Evolutionary conservation across 1,140 invertebrate genomes (phyloP).

Genomic region (Danaus plexippus): DNA sequence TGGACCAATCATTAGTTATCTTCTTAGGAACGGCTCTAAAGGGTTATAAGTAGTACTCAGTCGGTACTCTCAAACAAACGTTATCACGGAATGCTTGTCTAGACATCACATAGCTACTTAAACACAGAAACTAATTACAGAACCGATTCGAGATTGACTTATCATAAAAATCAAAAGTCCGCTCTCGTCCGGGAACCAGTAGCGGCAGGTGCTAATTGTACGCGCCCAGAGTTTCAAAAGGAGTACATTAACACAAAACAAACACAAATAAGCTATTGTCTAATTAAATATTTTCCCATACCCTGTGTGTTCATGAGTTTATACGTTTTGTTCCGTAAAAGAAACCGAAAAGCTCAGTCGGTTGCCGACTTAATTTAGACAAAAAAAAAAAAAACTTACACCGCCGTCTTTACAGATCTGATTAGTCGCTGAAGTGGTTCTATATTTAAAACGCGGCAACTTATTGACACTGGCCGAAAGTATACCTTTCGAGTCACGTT

Average conservation of each 20-base stretch:
- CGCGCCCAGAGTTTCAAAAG: constrained; percentile 52
- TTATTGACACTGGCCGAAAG: constrained; percentile 56
- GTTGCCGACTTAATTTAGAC: constrained; percentile 36
- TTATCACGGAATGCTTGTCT: constrained; percentile 24
- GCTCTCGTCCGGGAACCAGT: constrained; percentile 35
- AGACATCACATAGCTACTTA: constrained; percentile 39
- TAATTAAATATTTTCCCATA: constrained; percentile 71
- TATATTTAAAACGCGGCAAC: constrained; percentile 58
- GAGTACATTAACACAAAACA: constrained; percentile 67
- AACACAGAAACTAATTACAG: constrained; percentile 32
- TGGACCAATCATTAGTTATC: constrained; percentile 40
- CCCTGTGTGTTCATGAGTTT: constrained; percentile 31
- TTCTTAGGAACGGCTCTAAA: constrained; percentile 30
- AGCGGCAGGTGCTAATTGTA: constrained; percentile 61
- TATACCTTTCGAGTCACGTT: constrained; percentile 52
- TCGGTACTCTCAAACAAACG: constrained; percentile 25
- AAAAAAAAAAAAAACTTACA: constrained; percentile 33
- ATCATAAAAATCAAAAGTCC: constrained; percentile 41
- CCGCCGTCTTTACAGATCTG: constrained; percentile 63
- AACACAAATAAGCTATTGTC: constrained; percentile 69
- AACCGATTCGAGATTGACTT: constrained; percentile 43
- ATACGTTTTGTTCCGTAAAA: constrained; percentile 37
- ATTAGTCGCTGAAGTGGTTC: constrained; percentile 63
- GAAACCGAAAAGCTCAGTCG: constrained; percentile 39
- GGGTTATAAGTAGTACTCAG: constrained; percentile 52